phyloP scores from a whole-genome alignment of 2,113 vertebrate species.

The Chaetodon auriga region DNA sequence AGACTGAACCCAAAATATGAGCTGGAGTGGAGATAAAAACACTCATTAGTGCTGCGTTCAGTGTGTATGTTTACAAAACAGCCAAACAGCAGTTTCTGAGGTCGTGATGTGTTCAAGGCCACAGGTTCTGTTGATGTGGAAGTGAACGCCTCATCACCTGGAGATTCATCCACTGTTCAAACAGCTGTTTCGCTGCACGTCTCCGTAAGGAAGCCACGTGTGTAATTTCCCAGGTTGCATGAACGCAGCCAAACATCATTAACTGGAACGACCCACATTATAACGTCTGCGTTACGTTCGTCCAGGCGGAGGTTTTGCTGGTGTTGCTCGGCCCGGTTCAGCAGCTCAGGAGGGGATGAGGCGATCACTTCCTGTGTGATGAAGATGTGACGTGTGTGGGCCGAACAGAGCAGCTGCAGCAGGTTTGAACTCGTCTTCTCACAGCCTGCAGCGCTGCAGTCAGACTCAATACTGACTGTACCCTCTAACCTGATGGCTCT shows the following conservation, averaged over 20 bases:
- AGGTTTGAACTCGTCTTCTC: background rate
- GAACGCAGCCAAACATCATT: background rate
- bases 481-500: background rate
- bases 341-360: background rate
- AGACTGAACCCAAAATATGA: no score
- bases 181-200: background rate
- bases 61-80: background rate
- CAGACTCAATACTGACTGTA: background rate
- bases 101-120: background rate
- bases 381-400: background rate
- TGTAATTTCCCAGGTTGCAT: background rate
- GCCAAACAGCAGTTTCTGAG: background rate
- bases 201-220: background rate
- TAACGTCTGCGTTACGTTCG: background rate
- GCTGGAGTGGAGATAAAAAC: background rate
- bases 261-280: background rate
- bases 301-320: constrained; percentile 3
- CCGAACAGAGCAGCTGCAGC: background rate
- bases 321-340: background rate
- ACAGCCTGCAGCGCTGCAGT: background rate
- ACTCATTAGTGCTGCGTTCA: background rate
- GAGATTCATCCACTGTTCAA: no score
- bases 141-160: background rate
- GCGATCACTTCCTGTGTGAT: background rate
- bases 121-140: background rate